These are phyloP conservation scores for Ctenosaura bakeri DNA, from an alignment of 2,797 vertebrate species.

Conservation along the genomic window DNA sequence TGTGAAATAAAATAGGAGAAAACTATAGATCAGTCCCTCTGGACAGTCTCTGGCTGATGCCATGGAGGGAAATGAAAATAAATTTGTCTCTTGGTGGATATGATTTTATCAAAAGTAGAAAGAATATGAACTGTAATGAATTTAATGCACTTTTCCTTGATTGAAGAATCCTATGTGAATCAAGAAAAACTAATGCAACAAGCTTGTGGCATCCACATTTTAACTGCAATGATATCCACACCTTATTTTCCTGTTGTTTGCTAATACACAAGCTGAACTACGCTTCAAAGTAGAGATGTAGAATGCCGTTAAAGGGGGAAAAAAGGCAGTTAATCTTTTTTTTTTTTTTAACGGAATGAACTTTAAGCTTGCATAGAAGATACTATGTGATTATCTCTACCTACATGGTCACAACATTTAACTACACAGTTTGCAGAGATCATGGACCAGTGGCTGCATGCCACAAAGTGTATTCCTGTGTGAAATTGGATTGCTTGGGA, in stretches of 20 bases:
- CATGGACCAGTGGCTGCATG: too few relatives aligned
- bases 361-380: too few relatives aligned
- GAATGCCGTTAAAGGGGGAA: too few relatives aligned
- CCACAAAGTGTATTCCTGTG: too few relatives aligned
- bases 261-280: not conserved
- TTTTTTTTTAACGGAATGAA: too few relatives aligned
- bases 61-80: conserved; percentile 75
- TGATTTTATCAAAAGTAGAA: conserved; percentile 78
- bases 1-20: conserved; percentile 46
- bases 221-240: conserved; percentile 41
- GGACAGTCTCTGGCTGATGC: conserved; percentile 69
- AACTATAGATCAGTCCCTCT: conserved; percentile 63
- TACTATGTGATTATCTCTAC: too few relatives aligned
- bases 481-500: too few relatives aligned
- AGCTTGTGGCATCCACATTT: conserved; percentile 39
- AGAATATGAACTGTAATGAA: conserved; percentile 61
- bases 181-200: conserved; percentile 47
- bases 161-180: conserved; percentile 49
- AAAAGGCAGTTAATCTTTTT: too few relatives aligned
- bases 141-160: conserved; percentile 65
- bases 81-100: conserved; percentile 76
- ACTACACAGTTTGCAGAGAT: too few relatives aligned
- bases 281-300: too few relatives aligned
- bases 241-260: conserved; percentile 30
- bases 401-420: too few relatives aligned